Base-by-base conservation (phyloP, 1,140 invertebrate genomes). In the Odontomachus brunneus region DNA sequence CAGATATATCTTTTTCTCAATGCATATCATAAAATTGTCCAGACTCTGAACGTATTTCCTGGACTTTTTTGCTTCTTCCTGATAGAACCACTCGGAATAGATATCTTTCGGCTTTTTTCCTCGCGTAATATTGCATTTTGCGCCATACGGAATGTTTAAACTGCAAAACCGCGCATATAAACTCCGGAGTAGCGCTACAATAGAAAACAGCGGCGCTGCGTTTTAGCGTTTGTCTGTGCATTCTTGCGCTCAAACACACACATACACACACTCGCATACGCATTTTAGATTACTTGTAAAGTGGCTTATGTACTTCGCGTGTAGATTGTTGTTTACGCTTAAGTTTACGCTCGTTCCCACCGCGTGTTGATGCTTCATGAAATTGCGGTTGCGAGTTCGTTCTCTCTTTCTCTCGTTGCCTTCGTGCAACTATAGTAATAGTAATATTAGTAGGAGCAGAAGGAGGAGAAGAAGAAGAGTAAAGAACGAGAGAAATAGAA, bases 361-460 rank as follows among this genome's bases (percentile, higher is more conserved):
- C 7, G 22, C 63, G 53, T 78, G 15, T 24, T 22, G 15, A 78
- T 67, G 75, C 65, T 22, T 80, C 24, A 24, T 80, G 65, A 80
- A 69, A 80, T 80, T 80, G 65, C 65, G 65, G 51, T 78, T 57
- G 73, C 38, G 17, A 73, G 19, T 48, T 78, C 60, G 82, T 51
- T 62, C 51, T 72, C 33, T 82, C n/a, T 49, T 26, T 48, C 38
- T 66, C 49, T 44, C 22, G 51, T 60, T 15, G n/a, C n/a, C n/a
- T n/a, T n/a, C n/a, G n/a, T n/a, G n/a, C n/a, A n/a, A n/a, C n/a
- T n/a, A n/a, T n/a, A n/a, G n/a, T n/a, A n/a, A n/a, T n/a, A n/a
- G n/a, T n/a, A n/a, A n/a, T n/a, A n/a, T n/a, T n/a, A n/a, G n/a
- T n/a, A n/a, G n/a, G 24, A 57, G n/a, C 17, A n/a, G 55, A 9